Conservation (phyloP, 2,888 invertebrate species). For the Dolichopus griseipennis region DNA sequence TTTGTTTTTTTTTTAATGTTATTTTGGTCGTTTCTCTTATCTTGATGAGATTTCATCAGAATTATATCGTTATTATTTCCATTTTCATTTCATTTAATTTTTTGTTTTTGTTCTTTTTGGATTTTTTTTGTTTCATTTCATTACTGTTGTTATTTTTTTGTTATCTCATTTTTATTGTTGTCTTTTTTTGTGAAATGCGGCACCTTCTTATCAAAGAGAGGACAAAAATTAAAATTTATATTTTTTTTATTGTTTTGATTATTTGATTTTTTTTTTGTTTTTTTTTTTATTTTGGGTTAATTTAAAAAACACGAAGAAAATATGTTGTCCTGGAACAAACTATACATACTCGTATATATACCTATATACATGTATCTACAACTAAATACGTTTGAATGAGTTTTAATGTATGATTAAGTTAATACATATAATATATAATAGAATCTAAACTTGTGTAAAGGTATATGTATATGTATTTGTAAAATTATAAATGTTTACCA, state of each 20-base stretch:
- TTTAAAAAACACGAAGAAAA: neutral
- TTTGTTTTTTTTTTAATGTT: too few species aligned
- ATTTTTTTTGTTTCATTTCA: neutral
- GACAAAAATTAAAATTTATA: neutral
- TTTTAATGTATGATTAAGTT: too few species aligned
- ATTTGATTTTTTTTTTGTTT: too few species aligned
- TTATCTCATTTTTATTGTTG: neutral
- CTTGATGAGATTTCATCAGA: constrained; percentile 4
- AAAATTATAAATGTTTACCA: neutral
- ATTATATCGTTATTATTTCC: neutral
- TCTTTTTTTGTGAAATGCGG: neutral
- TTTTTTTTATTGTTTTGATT: too few species aligned
- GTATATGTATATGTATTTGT: too few species aligned
- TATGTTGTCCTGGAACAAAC: neutral
- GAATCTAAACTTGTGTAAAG: too few species aligned
- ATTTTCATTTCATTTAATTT: too few species aligned
- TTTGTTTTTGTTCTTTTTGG: too few species aligned
- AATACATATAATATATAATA: too few species aligned
- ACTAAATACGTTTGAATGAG: too few species aligned
- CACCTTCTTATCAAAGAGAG: constrained; percentile 4
- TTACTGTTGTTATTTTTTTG: neutral
- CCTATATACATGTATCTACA: too few species aligned
- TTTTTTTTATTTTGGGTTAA: neutral
- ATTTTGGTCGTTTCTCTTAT: neutral
- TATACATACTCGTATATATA: neutral